A percentile compares a stretch with the other conserved stretches of the same genome.
phyloP scores from a whole-genome alignment of 2,888 invertebrate species.

The Apeira syringaria region DNA sequence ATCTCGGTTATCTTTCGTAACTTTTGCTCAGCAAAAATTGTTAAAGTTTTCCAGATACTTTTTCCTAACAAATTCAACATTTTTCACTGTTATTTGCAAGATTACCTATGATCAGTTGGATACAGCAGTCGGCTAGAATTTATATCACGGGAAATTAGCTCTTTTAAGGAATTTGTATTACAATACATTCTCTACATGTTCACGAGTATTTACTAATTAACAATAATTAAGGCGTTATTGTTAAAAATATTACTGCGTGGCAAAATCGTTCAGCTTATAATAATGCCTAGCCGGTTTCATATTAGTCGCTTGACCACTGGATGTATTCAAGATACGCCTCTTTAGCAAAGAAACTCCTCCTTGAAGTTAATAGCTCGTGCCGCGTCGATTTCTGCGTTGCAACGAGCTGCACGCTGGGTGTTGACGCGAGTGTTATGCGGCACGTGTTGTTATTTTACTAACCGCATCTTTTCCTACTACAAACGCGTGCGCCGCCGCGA shows the following conservation, averaged over 20 bases:
- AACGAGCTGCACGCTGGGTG: too few species aligned
- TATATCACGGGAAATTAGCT: conserved; percentile 7
- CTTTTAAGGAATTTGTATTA: neutral
- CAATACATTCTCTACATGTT: too few species aligned
- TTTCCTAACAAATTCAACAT: conserved; percentile 17
- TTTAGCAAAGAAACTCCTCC: conserved; percentile 11
- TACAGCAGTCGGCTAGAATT: conserved; percentile 2
- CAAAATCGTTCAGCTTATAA: neutral
- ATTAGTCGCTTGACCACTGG: neutral
- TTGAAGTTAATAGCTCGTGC: too few species aligned
- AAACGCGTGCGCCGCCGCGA: too few species aligned
- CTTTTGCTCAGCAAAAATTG: conserved; percentile 53
- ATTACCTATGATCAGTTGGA: conserved; percentile 18
- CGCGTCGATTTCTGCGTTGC: too few species aligned
- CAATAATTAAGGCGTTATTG: neutral
- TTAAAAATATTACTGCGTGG: neutral
- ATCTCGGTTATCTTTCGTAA: conserved; percentile 72
- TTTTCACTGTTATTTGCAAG: conserved; percentile 18
- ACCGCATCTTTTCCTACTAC: too few species aligned
- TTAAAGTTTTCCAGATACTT: conserved; percentile 24
- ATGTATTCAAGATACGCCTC: neutral
- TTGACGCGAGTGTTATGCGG: too few species aligned
- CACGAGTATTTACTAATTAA: too few species aligned
- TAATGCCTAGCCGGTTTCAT: neutral
- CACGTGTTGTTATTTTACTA: too few species aligned